Percentiles rank a stretch among this genome's conserved stretches.
Conservation (phyloP, 2,113 vertebrate genomes). For the Gobiocypris rarus region DNA sequence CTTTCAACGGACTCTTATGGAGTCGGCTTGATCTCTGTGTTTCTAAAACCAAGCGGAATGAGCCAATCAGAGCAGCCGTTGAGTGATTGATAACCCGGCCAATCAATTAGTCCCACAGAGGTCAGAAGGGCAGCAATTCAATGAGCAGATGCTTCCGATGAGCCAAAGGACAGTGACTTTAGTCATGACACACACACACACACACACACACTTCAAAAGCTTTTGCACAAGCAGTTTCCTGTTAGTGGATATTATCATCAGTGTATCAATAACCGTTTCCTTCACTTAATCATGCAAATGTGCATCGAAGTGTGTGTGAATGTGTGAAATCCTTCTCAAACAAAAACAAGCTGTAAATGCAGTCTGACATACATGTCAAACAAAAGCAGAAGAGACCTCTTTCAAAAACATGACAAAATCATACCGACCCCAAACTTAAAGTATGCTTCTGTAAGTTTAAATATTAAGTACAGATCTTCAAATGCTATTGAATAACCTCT, state of each 20-base stretch:
- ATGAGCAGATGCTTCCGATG: constrained; percentile 38
- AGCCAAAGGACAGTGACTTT: background rate
- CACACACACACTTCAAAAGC: too few relatives aligned
- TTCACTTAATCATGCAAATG: background rate
- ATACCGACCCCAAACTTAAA: too few relatives aligned
- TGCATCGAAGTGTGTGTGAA: background rate
- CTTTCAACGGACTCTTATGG: constrained; percentile 27
- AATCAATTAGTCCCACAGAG: constrained; percentile 50
- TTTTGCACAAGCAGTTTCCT: background rate
- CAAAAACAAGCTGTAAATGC: background rate
- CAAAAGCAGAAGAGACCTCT: too few relatives aligned
- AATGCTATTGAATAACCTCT: background rate
- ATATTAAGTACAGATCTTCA: background rate
- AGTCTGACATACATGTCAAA: background rate
- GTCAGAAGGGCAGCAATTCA: constrained; percentile 32
- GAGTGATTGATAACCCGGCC: constrained; percentile 39
- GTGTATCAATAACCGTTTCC: background rate
- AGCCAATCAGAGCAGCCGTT: constrained; percentile 31
- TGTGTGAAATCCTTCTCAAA: background rate
- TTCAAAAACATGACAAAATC: too few relatives aligned
- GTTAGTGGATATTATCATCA: background rate
- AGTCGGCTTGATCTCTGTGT: background rate
- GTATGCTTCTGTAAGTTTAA: background rate
- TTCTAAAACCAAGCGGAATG: constrained; percentile 3
- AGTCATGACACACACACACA: constrained; percentile 2